Percentiles rank a stretch among this genome's conserved stretches.
These are phyloP conservation scores for Haplochromis vanheusdeni DNA, from an alignment of 2,113 vertebrate species.

Conservation along the genomic window DNA sequence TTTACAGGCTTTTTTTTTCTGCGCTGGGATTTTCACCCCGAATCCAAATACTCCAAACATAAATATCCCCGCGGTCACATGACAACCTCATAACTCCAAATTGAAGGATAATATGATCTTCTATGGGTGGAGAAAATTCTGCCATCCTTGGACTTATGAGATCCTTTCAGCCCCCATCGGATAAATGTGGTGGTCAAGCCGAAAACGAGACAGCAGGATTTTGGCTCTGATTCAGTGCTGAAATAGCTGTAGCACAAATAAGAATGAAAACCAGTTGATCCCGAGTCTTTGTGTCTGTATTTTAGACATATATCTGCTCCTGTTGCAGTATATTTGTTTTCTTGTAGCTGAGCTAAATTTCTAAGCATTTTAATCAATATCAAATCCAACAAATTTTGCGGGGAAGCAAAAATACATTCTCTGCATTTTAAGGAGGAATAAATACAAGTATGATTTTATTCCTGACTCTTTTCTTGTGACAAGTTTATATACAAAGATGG, in stretches of 20 bases:
- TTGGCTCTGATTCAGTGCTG: background rate
- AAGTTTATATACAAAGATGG: background rate
- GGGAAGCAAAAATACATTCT: background rate
- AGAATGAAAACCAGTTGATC: background rate
- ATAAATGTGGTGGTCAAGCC: constrained; percentile 27
- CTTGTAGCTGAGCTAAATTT: background rate
- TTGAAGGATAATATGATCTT: constrained; percentile 45
- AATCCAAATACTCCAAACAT: constrained; percentile 23
- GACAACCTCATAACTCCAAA: constrained; percentile 49
- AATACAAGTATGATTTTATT: background rate
- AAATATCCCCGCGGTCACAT: constrained; percentile 44
- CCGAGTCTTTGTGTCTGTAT: background rate
- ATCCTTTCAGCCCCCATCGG: constrained; percentile 2
- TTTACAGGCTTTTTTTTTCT: background rate
- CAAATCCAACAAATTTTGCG: background rate
- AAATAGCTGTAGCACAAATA: background rate
- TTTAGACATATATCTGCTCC: background rate
- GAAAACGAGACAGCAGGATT: background rate
- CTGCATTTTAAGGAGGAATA: background rate
- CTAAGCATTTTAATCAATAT: background rate
- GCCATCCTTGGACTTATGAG: constrained; percentile 28
- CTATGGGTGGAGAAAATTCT: constrained; percentile 15
- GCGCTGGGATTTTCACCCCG: background rate
- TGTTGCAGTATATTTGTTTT: background rate
- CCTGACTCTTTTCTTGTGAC: background rate